Evolutionary conservation across 2,888 invertebrate genomes (phyloP), one percentile per base, ranked within the genome.

Genomic region (Diaphora mendica): DNA sequence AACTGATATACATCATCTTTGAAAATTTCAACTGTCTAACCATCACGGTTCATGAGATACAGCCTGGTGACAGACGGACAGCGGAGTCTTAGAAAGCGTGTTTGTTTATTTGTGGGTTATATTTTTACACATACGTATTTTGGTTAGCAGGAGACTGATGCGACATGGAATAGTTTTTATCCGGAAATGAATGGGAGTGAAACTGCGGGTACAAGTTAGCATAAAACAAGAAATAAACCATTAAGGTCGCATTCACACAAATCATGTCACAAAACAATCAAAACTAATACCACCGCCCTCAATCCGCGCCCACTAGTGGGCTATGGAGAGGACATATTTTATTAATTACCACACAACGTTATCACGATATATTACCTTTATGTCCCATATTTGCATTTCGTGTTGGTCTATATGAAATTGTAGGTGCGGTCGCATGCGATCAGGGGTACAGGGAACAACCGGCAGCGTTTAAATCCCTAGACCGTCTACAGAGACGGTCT

Each of bases 291-390:
- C 83, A 82, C 86, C 88, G 84, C 87, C 88, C 90, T 90, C 87
- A 92, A 93, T 93, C 88, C 91, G 88, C 89, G 86, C 89, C 85
- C 84, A 82, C 78, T 78, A 79, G 72, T 42, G 35, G 42, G 51
- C 66, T 62, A 69, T 77, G 71, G 78, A 91, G 90, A 92, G 92
- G 91, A 93, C 93, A 92, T 94, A 95, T 95, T 94, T 94, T 95
- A 94, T 95, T 95, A 95, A 95, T 95, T 95, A 95, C 94, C 81
- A 82, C 76, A 86, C 85, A 85, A 74, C 79, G 91, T 90, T 94
- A 95, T 94, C 94, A 95, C 94, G 94, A 94, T 92, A 94, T 95
- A 95, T 94, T 94, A 94, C 93, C 89, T 94, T 94, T 94, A 94
- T 93, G 93, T 92, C 87, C 89, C 91, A 92, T 95, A 95, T 95